A percentile compares a stretch with the other conserved stretches of the same genome.
phyloP scores from a whole-genome alignment of 2,797 vertebrate species.

The Enteromius treurensis region DNA sequence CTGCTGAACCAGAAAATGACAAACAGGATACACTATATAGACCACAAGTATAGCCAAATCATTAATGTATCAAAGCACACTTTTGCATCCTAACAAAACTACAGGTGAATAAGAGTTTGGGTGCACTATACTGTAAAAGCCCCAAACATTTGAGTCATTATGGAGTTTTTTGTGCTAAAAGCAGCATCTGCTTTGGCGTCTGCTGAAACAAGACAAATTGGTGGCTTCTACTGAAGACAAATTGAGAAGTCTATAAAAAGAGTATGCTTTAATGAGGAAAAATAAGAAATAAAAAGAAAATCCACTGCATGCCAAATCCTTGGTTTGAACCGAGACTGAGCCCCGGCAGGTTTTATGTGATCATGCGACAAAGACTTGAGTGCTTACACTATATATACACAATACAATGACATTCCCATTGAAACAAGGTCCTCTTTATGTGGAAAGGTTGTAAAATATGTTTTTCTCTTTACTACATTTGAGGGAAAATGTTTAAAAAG shows the following conservation, averaged over 20 bases:
- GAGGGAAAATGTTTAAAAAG: background rate
- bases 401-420: background rate
- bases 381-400: background rate
- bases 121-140: background rate
- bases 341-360: background rate
- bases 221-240: conserved; percentile 29
- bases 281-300: conserved; percentile 13
- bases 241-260: conserved; percentile 28
- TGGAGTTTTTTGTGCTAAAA: conserved; percentile 1
- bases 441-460: conserved; percentile 1
- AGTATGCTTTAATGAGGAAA: conserved; percentile 10
- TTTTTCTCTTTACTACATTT: conserved; percentile 11
- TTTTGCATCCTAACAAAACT: background rate
- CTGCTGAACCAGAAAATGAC: background rate
- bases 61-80: background rate
- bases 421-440: background rate
- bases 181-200: conserved; percentile 39
- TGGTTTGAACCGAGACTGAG: conserved; percentile 9
- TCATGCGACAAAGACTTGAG: conserved; percentile 13
- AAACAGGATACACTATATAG: background rate
- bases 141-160: conserved; percentile 18
- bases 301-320: background rate
- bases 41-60: background rate
- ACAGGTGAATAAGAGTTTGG: background rate
- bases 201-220: conserved; percentile 40